These are phyloP conservation scores for Cirrhinus molitorella DNA, from an alignment of 2,797 vertebrate species.

Conservation along the genomic window DNA sequence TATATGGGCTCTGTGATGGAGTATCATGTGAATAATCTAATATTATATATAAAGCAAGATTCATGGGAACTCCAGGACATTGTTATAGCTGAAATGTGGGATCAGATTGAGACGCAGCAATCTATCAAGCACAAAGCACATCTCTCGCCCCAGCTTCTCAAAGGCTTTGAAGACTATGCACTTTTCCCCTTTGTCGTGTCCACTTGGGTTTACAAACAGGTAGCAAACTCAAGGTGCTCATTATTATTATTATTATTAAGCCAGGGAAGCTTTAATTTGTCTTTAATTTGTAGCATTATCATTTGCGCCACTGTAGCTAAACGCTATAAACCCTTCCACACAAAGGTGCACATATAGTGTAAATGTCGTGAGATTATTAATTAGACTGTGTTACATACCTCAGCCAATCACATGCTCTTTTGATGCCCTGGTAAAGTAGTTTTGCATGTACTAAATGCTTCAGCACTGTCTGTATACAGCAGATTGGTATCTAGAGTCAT, in stretches of 20 bases:
- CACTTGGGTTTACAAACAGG: constrained; percentile 17
- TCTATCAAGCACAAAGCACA: constrained; percentile 51
- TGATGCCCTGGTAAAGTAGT: constrained; percentile 8
- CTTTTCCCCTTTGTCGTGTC: constrained; percentile 8
- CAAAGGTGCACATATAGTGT: background rate
- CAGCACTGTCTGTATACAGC: background rate
- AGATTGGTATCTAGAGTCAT: constrained; percentile 8
- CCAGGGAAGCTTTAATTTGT: constrained; percentile 12
- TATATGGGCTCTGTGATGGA: constrained; percentile 82
- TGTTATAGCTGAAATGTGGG: constrained; percentile 10
- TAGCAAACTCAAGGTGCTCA: constrained; percentile 33
- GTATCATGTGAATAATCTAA: constrained; percentile 8
- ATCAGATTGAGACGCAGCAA: constrained; percentile 8
- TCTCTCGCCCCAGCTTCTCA: background rate
- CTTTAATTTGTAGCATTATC: constrained; percentile 31
- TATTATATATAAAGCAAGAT: constrained; percentile 11
- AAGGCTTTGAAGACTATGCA: constrained; percentile 43
- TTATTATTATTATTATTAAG: background rate
- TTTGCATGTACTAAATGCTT: constrained; percentile 9
- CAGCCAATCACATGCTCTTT: background rate
- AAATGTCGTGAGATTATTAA: background rate
- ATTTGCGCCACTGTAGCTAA: constrained; percentile 30
- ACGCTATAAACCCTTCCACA: background rate
- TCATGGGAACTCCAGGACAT: background rate
- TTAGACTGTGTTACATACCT: background rate